Conservation (phyloP, 2,888 invertebrate species). For the Polymixis flavicincta region DNA sequence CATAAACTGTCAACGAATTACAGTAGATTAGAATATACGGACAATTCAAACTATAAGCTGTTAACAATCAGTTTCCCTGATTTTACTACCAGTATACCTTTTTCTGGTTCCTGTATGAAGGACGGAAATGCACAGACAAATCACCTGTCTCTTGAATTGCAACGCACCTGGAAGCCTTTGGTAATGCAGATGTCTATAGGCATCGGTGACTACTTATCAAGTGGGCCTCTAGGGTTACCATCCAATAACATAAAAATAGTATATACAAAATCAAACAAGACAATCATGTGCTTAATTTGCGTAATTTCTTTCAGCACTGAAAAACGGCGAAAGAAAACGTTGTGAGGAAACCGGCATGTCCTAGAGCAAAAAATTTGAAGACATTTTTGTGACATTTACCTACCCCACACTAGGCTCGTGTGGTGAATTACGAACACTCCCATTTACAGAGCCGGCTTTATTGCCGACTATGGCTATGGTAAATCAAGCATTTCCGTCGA, state of each 20-base stretch:
- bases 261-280: background rate
- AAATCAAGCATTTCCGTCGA: background rate
- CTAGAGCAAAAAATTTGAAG: background rate
- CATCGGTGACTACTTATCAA: background rate
- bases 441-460: background rate
- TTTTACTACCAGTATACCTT: background rate
- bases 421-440: background rate
- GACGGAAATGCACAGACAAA: background rate
- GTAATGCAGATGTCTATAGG: background rate
- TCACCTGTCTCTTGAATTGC: background rate
- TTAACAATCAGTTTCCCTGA: background rate
- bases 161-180: background rate
- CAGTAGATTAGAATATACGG: background rate
- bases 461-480: background rate
- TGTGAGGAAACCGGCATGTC: background rate
- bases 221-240: background rate
- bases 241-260: background rate
- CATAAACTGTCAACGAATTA: background rate
- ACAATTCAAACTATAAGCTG: background rate
- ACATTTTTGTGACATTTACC: background rate
- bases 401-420: background rate
- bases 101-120: background rate
- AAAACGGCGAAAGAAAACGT: background rate
- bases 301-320: background rate
- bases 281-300: background rate